phyloP scores from a whole-genome alignment of 2,797 vertebrate species.

The Melanotaenia nigrans region DNA sequence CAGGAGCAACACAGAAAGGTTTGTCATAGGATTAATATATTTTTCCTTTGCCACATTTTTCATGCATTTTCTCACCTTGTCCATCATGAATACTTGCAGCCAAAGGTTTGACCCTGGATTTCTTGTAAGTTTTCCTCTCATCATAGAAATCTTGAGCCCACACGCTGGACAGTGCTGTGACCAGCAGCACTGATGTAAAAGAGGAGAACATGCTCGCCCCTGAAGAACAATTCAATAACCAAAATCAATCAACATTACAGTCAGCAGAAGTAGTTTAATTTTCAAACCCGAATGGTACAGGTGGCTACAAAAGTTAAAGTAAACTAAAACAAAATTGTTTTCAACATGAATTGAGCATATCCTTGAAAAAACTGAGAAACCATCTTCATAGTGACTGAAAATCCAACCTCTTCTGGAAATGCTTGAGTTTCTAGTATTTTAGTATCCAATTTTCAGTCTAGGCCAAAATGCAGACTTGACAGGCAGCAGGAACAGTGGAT shows the following conservation, averaged over 20 bases:
- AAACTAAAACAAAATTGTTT: neutral
- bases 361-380: neutral
- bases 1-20: neutral
- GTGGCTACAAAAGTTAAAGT: neutral
- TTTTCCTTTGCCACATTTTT: neutral
- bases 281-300: neutral
- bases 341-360: neutral
- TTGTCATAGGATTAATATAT: neutral
- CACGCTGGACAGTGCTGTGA: slow-evolving; percentile 76
- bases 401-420: slow-evolving; percentile 29
- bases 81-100: slow-evolving; percentile 80
- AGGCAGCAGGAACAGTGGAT: slow-evolving; percentile 22
- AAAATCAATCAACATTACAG: slow-evolving; percentile 5
- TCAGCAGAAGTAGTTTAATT: neutral
- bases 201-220: slow-evolving; percentile 74
- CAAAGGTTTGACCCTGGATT: slow-evolving; percentile 70
- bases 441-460: slow-evolving; percentile 7
- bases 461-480: slow-evolving; percentile 14
- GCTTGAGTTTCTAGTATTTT: slow-evolving; percentile 23
- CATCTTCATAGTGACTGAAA: slow-evolving; percentile 37
- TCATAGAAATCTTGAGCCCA: slow-evolving; percentile 83
- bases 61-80: slow-evolving; percentile 81
- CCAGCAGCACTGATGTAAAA: slow-evolving; percentile 79
- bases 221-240: slow-evolving; percentile 25
- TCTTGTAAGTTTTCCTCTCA: slow-evolving; percentile 76